A percentile compares a stretch with the other conserved stretches of the same genome.
Evolutionary conservation across 1,140 invertebrate genomes (phyloP).

Genomic region (Drosophila melanogaster): Release_6_plus_ISO1_MT NT_033779.5:8610001-8610500

Average conservation of each 20-base stretch:
- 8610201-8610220: background rate
- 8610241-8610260: constrained; percentile 19
- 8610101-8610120: background rate
- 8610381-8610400: constrained; percentile 75
- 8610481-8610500: constrained; percentile 71
- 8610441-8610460: constrained; percentile 40
- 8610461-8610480: background rate
- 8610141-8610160: too few relatives aligned
- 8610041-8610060: constrained; percentile 1
- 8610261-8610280: constrained; percentile 34
- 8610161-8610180: too few relatives aligned
- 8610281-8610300: constrained; percentile 62
- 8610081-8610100: too few relatives aligned
- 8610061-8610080: background rate
- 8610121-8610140: background rate
- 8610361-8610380: constrained; percentile 71
- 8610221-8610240: constrained; percentile 61
- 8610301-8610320: constrained; percentile 53
- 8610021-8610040: too few relatives aligned
- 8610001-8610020: background rate
- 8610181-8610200: background rate
- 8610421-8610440: background rate
- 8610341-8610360: constrained; percentile 41
- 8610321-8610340: constrained; percentile 14
- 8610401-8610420: constrained; percentile 47